Percentiles rank a stretch among this genome's conserved stretches.
These are phyloP conservation scores for Neria commutata DNA, from an alignment of 2,888 invertebrate genomes.

Conservation along the genomic window DNA sequence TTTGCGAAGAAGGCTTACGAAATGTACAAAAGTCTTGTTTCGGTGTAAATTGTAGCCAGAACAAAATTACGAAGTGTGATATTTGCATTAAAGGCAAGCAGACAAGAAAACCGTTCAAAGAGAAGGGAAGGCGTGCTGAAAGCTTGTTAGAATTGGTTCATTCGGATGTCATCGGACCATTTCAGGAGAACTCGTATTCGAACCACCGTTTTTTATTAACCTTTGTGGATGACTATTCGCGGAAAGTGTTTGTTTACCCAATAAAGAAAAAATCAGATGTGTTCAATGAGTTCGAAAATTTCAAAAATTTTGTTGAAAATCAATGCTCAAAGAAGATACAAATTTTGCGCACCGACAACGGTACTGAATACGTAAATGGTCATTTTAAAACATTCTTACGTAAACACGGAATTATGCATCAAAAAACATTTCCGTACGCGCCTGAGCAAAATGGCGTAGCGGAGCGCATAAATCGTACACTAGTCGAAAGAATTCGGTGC, in stretches of 20 bases:
- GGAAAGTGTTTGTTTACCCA: constrained; percentile 21
- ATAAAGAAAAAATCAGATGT: constrained; percentile 33
- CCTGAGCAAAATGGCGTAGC: constrained; percentile 7
- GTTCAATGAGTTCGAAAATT: constrained; percentile 29
- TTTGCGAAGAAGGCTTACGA: constrained; percentile 25
- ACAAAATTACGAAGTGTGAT: constrained; percentile 27
- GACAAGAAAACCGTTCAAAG: constrained; percentile 31
- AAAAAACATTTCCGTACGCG: constrained; percentile 3
- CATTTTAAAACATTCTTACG: constrained; percentile 6
- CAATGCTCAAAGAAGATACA: no score
- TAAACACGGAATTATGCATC: constrained; percentile 3
- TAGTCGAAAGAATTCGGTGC: no score
- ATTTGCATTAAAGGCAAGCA: constrained; percentile 39
- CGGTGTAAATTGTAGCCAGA: constrained; percentile 21
- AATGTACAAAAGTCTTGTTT: constrained; percentile 17
- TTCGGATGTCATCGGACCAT: constrained; percentile 52
- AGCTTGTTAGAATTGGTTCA: constrained; percentile 45
- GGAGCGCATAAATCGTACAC: constrained; percentile 8
- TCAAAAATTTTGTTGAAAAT: constrained; percentile 30
- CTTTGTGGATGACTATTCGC: constrained; percentile 48
- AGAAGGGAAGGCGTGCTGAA: constrained; percentile 27
- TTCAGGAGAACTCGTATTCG: constrained; percentile 45
- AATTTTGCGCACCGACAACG: no score
- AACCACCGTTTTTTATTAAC: constrained; percentile 50
- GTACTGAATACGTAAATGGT: no score